These are phyloP conservation scores for Corythucha ciliata DNA, from an alignment of 2,888 invertebrate species.

Conservation along the genomic window DNA sequence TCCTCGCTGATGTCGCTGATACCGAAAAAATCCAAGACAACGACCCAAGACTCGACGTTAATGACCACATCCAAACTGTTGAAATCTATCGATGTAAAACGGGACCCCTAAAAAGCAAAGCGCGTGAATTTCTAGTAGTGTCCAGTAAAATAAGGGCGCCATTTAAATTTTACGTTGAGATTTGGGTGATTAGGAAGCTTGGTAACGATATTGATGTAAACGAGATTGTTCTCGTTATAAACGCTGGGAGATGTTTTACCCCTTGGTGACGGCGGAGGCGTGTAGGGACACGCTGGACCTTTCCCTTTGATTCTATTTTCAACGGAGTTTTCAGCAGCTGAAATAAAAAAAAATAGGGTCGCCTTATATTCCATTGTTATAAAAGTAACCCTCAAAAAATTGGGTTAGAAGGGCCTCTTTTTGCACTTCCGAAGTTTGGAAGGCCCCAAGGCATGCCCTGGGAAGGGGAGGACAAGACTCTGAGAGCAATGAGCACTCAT, in stretches of 20 bases:
- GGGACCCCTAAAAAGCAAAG: conserved; percentile 42
- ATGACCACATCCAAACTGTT: conserved; percentile 83
- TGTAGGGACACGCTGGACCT: conserved; percentile 41
- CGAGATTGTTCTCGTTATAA: conserved; percentile 42
- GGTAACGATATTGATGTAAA: conserved; percentile 48
- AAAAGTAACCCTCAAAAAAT: no score
- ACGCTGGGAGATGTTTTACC: conserved; percentile 39
- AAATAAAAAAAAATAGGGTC: conserved; percentile 5
- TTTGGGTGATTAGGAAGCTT: conserved; percentile 49
- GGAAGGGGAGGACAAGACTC: no score
- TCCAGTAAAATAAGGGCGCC: background rate
- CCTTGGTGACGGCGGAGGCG: conserved; percentile 59
- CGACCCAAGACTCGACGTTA: conserved; percentile 90
- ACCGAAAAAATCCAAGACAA: conserved; percentile 89
- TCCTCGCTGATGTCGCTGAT: conserved; percentile 40
- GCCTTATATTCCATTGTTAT: no score
- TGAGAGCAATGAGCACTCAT: no score
- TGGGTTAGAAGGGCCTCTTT: no score
- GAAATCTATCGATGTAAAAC: conserved; percentile 72
- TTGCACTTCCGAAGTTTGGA: no score
- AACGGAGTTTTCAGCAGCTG: conserved; percentile 29
- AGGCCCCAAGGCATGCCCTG: no score
- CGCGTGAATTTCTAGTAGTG: background rate
- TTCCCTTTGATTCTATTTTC: conserved; percentile 28
- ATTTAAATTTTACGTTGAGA: conserved; percentile 38